These are phyloP conservation scores for cat (Felis catus) DNA, from an alignment of 2,113 vertebrate genomes.

Conservation along the genomic window DNA sequence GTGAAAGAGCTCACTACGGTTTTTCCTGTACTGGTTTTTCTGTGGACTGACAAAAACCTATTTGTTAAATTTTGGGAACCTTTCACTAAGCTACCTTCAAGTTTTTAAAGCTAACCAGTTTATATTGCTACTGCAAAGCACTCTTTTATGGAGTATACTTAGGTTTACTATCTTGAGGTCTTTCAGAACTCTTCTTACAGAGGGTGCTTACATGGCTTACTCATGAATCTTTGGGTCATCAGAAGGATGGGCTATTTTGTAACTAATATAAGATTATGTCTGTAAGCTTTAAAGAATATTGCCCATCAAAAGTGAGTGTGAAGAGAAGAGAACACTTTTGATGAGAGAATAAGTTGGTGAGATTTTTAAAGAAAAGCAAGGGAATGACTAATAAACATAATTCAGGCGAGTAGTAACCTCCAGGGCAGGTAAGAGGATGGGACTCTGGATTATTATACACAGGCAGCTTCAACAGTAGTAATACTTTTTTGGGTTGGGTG, in stretches of 20 bases:
- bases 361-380: background rate
- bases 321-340: background rate
- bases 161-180: background rate
- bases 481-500: background rate
- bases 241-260: background rate
- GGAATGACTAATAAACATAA: background rate
- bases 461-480: background rate
- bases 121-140: background rate
- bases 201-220: background rate
- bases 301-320: background rate
- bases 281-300: background rate
- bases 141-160: background rate
- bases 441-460: background rate
- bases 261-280: constrained; percentile 15
- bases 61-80: background rate
- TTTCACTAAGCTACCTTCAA: background rate
- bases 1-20: background rate
- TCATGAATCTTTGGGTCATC: background rate
- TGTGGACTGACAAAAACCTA: background rate
- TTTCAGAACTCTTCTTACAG: background rate
- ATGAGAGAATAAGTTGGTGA: background rate
- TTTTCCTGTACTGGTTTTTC: background rate
- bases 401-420: background rate
- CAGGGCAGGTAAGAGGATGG: background rate
- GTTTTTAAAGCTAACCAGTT: background rate